Percentiles rank a stretch among this genome's conserved stretches.
These are phyloP conservation scores for Myathropa florea DNA, from an alignment of 2,888 invertebrate genomes.

Conservation along the genomic window DNA sequence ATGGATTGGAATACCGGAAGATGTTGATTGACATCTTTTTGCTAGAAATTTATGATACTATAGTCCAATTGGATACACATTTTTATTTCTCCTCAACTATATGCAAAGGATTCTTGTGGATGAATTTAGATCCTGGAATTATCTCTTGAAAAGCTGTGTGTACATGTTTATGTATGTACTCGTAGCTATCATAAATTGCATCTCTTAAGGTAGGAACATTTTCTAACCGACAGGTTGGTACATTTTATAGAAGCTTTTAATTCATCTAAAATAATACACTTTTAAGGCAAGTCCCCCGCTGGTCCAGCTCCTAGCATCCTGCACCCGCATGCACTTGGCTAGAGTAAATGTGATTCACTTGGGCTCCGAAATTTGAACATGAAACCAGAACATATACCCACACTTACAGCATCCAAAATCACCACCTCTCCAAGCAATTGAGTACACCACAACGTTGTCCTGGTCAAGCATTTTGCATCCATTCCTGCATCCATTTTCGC, in stretches of 20 bases:
- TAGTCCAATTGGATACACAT: too few species aligned
- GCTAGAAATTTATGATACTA: too few species aligned
- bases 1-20: too few species aligned
- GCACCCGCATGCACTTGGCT: background rate
- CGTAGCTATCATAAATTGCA: too few species aligned
- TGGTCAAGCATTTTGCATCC: slow-evolving; percentile 54
- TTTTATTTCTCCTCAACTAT: too few species aligned
- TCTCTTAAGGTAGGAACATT: too few species aligned
- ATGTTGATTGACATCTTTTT: too few species aligned
- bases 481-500: background rate
- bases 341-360: background rate
- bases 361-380: slow-evolving; percentile 13
- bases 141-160: too few species aligned
- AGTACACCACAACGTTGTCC: slow-evolving; percentile 54
- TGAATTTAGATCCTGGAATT: too few species aligned
- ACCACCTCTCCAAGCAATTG: slow-evolving; percentile 40
- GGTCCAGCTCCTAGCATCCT: background rate
- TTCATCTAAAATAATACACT: background rate
- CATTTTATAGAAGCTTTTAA: background rate
- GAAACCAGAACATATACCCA: slow-evolving; percentile 37
- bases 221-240: too few species aligned
- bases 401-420: slow-evolving; percentile 35
- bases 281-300: background rate
- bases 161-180: too few species aligned
- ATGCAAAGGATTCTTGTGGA: too few species aligned